Evolutionary conservation across 2,797 vertebrate genomes (phyloP), one percentile per base, ranked within the genome.

Genomic region (Aphelocoma californica): DNA sequence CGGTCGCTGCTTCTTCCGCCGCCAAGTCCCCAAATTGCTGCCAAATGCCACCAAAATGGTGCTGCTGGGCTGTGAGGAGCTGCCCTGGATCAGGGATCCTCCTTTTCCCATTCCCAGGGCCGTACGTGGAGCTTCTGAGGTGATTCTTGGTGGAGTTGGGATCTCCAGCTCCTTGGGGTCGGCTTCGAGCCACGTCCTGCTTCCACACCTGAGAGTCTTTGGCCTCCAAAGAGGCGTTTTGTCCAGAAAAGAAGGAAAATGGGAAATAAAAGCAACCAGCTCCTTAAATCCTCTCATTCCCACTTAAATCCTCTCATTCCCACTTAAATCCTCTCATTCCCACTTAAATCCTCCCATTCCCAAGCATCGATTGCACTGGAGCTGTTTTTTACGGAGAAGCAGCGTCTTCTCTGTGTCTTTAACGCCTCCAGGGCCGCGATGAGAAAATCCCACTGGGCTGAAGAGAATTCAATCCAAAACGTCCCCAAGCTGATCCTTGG

Each of bases 201-300:
- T 34, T 38, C 62, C 13, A 3, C 1, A 2, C 26, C 6, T 1
- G 1, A 19, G 21, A 3, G 5, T 5, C 0, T 31, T 72, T 15
- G 5, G 47, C 56, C 29, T 81, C 53, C 29, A 9, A 4, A 18
- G 29, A 38, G 72, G 57, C 7, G 2, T 20, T 80, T 48, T 48
- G 31, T 18, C 19, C 28, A 20, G 32, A 34, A 16, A 18, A 54
- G 12, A 26, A 53, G 18, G n/a, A 50, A 15, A 57, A 32, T 0
- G 2, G n/a, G 48, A 71, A 67, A 40, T 36, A 40, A 64, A 74
- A 84, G 3, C 48, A 24, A 13, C 18, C 5, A 19, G 40, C n/a
- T 31, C 19, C 26, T 20, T 21, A 14, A 85, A 79, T 24, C 20
- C 18, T 31, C 23, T 28, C 32, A 45, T 56, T 66, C n/a, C n/a